A percentile compares a stretch with the other conserved stretches of the same genome.
phyloP scores from a whole-genome alignment of 2,888 invertebrate species.

The Willowsia nigromaculata region DNA sequence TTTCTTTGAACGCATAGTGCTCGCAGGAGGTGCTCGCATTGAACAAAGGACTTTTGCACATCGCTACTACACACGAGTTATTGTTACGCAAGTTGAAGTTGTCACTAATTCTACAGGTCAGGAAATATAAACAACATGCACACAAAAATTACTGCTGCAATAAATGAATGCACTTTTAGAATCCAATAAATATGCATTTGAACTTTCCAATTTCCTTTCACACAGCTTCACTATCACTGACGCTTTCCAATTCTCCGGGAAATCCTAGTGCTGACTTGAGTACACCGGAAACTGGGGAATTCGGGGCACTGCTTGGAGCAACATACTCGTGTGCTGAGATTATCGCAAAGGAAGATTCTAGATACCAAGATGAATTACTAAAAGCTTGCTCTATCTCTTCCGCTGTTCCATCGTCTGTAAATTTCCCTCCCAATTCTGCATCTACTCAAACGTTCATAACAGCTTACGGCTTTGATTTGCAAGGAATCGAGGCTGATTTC shows the following conservation, averaged over 20 bases:
- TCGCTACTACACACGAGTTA: slow-evolving; percentile 72
- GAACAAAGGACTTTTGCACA: slow-evolving; percentile 78
- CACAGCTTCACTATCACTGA: background rate
- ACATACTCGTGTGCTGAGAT: slow-evolving; percentile 72
- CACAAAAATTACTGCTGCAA: background rate
- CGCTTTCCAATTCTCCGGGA: slow-evolving; percentile 28
- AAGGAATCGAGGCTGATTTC: slow-evolving; percentile 68
- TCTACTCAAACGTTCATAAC: slow-evolving; percentile 65
- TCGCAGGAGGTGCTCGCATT: slow-evolving; percentile 57
- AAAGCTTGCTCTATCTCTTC: slow-evolving; percentile 72
- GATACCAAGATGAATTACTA: slow-evolving; percentile 68
- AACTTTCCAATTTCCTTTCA: no score
- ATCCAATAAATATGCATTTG: no score
- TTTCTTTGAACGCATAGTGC: slow-evolving; percentile 68
- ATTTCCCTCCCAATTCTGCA: slow-evolving; percentile 31
- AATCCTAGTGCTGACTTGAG: slow-evolving; percentile 72
- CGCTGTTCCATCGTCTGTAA: slow-evolving; percentile 44
- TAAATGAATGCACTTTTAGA: background rate
- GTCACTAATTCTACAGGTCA: slow-evolving; percentile 3
- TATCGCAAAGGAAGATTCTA: slow-evolving; percentile 73
- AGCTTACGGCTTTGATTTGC: slow-evolving; percentile 70
- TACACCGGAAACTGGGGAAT: slow-evolving; percentile 53
- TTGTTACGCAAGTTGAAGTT: slow-evolving; percentile 75
- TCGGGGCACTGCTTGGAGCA: slow-evolving; percentile 36
- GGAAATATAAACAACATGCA: background rate